phyloP scores from a whole-genome alignment of 2,888 invertebrate genomes.

The Malthinus seriepunctatus region DNA sequence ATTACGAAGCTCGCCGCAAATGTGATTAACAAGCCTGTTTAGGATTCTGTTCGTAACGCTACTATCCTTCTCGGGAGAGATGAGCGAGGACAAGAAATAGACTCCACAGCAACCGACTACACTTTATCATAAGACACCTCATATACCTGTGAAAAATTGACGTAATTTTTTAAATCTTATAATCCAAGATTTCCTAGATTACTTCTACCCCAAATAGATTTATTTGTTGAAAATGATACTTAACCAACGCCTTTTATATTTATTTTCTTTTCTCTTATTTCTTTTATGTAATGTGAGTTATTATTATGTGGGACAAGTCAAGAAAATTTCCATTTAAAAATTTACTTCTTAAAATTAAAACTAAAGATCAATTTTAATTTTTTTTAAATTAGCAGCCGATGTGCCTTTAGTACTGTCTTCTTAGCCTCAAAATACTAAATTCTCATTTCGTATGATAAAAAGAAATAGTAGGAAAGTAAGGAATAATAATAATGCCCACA shows the following conservation, averaged over 20 bases:
- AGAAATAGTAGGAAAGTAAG: too few species aligned
- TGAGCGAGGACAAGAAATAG: slow-evolving; percentile 35
- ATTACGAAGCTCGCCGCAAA: slow-evolving; percentile 46
- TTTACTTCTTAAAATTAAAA: too few species aligned
- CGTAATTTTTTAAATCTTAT: slow-evolving; percentile 39
- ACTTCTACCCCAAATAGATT: slow-evolving; percentile 13
- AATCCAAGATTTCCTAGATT: slow-evolving; percentile 34
- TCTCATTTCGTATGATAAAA: too few species aligned
- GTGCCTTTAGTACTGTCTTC: too few species aligned
- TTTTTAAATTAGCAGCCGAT: too few species aligned
- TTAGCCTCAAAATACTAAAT: too few species aligned
- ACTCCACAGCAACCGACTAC: slow-evolving; percentile 24
- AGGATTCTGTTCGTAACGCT: slow-evolving; percentile 47
- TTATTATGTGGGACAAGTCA: not conserved
- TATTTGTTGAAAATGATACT: slow-evolving; percentile 11
- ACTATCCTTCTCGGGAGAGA: slow-evolving; percentile 42
- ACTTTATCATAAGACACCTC: slow-evolving; percentile 45
- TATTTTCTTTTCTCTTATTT: not conserved
- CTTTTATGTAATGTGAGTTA: not conserved
- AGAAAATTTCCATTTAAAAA: too few species aligned
- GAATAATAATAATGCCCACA: too few species aligned
- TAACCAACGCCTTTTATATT: not conserved
- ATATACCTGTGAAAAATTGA: slow-evolving; percentile 48
- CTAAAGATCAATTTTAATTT: too few species aligned
- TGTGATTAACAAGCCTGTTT: slow-evolving; percentile 52